Evolutionary conservation across 1,140 invertebrate genomes (phyloP).

Genomic region (Drosophila bocki): DNA sequence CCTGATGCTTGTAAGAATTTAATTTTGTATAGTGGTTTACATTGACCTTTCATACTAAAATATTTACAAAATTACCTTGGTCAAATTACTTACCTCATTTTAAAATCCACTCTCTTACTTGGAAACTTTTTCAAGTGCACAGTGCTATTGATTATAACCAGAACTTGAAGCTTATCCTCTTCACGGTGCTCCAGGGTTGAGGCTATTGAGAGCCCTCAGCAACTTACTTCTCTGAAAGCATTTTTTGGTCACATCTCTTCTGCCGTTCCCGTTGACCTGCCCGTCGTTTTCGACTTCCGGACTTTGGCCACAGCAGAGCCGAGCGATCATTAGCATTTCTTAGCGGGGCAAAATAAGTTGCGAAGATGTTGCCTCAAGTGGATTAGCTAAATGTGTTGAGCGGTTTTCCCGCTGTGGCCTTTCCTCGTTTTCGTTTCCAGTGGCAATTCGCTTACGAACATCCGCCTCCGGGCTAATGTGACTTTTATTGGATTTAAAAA

Average conservation of each 20-base stretch:
- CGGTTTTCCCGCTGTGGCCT: constrained; percentile 5
- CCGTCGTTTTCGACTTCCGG: constrained; percentile 29
- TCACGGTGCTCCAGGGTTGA: not conserved
- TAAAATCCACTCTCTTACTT: not conserved
- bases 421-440: constrained; percentile 18
- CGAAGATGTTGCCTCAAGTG: constrained; percentile 46
- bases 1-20: too few relatives aligned
- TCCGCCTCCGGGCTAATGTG: constrained; percentile 72
- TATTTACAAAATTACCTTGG: not conserved
- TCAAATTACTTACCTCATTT: not conserved
- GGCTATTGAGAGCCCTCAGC: constrained; percentile 15
- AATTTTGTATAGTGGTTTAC: too few relatives aligned
- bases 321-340: constrained; percentile 68
- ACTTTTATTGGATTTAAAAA: constrained; percentile 80
- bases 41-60: too few relatives aligned
- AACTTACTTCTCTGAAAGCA: constrained; percentile 48
- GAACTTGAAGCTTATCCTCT: constrained; percentile 4
- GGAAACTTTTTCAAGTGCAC: not conserved
- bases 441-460: constrained; percentile 55
- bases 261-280: not conserved
- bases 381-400: constrained; percentile 67
- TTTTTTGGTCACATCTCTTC: constrained; percentile 22
- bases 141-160: not conserved
- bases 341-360: constrained; percentile 7
- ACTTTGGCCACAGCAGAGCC: constrained; percentile 11